Evolutionary conservation across 2,797 vertebrate genomes (phyloP).

Genomic region (Etheostoma nigrum): DNA sequence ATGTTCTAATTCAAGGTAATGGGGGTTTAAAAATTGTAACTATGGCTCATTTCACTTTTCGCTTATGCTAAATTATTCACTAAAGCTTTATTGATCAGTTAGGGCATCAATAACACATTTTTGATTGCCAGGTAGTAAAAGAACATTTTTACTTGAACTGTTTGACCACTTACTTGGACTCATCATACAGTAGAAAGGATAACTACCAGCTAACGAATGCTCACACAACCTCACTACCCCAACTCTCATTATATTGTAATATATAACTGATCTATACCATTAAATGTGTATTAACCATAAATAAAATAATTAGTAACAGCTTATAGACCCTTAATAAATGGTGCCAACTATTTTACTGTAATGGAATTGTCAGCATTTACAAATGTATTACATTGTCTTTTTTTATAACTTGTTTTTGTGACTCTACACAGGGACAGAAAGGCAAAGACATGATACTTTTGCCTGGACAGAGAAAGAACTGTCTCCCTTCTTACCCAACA

Average conservation of each 20-base stretch:
- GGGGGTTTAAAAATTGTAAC: background rate
- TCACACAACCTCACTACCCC: slow-evolving; percentile 1
- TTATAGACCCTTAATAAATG: background rate
- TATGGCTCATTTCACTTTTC: background rate
- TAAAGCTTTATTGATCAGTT: background rate
- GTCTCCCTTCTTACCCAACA: slow-evolving; percentile 47
- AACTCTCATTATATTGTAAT: background rate
- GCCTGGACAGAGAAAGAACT: slow-evolving; percentile 45
- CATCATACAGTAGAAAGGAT: background rate
- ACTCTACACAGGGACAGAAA: slow-evolving; percentile 53
- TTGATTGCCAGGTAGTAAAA: slow-evolving; percentile 5
- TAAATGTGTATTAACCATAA: background rate
- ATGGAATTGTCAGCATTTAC: background rate
- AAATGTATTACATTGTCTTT: background rate
- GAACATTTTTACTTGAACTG: background rate
- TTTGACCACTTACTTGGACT: background rate
- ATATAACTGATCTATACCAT: background rate
- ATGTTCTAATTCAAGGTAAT: background rate
- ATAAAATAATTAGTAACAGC: background rate
- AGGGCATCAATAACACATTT: background rate
- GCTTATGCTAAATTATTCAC: no score
- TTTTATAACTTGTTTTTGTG: slow-evolving; percentile 34
- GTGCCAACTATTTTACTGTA: background rate
- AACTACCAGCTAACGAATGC: background rate
- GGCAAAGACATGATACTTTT: slow-evolving; percentile 10